Evolutionary conservation across 2,888 invertebrate genomes (phyloP), one percentile per base, ranked within the genome.

Genomic region (Escarpia spicata): DNA sequence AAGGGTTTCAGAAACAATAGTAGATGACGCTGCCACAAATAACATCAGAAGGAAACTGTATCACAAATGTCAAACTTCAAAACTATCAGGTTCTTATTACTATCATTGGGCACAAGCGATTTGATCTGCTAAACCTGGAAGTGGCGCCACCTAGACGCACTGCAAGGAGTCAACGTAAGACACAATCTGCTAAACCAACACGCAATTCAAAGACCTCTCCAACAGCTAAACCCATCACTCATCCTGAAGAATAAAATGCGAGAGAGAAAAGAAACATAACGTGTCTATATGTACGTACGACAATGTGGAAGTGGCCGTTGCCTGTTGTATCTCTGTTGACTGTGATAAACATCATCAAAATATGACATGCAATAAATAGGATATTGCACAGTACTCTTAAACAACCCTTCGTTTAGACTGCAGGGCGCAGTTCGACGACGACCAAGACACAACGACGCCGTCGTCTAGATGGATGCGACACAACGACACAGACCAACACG

Each of bases 361-460:
- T 75, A 75, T 75, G 19, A 75, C 75, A 75, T 75, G 75, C 75
- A 75, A 75, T 75, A 75, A 75, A 75, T 75, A 75, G 75, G 75
- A 75, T 75, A 75, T 75, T 75, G 75, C 75, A 75, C 75, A 75
- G 75, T 75, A 75, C 75, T 75, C 75, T 26, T 75, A 75, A 75
- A 75, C 75, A 75, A 75, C 75, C 75, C 75, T 75, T 75, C 75
- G 26, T 75, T 75, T 75, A 75, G 75, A 75, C 75, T 75, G 75
- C 75, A 19, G 75, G 75, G 75, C 75, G 26, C 75, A 75, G 75
- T 75, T 75, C 75, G 75, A 75, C 75, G 75, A 75, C 75, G 75
- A 26, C 75, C n/a, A n/a, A n/a, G n/a, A n/a, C n/a, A n/a, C n/a
- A n/a, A n/a, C n/a, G 26, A 19, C 75, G 75, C 4, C 19, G 26